These are phyloP conservation scores for Sebastes trivittatus DNA, from an alignment of 2,797 vertebrate genomes.

Conservation along the genomic window DNA sequence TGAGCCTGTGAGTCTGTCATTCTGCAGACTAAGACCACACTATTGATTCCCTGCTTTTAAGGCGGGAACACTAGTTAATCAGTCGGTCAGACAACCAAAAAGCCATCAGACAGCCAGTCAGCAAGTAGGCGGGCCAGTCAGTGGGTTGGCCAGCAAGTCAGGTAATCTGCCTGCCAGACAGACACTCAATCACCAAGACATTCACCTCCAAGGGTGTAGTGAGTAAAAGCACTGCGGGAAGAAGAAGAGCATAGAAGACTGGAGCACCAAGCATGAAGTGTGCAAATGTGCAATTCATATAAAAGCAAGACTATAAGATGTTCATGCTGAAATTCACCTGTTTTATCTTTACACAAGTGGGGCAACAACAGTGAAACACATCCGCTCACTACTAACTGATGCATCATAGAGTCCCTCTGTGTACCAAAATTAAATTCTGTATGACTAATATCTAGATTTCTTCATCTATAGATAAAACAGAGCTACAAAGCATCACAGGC, in stretches of 20 bases:
- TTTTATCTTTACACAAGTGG: neutral
- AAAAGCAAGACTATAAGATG: neutral
- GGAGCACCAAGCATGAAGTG: neutral
- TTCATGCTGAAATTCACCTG: neutral
- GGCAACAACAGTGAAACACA: neutral
- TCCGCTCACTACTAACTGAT: neutral
- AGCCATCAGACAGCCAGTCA: constrained; percentile 12
- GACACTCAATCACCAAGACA: constrained; percentile 24
- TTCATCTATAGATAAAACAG: neutral
- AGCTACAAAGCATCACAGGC: neutral
- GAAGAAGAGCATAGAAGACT: neutral
- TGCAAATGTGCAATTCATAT: neutral
- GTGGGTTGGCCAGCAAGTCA: constrained; percentile 3
- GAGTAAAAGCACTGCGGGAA: neutral
- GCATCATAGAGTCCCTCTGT: neutral
- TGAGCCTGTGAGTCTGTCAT: constrained; percentile 31
- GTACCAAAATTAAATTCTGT: neutral
- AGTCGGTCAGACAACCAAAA: constrained; percentile 44
- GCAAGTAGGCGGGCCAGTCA: neutral
- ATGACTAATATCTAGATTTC: neutral
- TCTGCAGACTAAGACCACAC: constrained; percentile 35
- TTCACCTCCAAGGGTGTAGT: constrained; percentile 22
- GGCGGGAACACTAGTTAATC: constrained; percentile 67
- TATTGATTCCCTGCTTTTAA: constrained; percentile 69
- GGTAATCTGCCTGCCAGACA: constrained; percentile 31